phyloP scores from a whole-genome alignment of 2,113 vertebrate genomes.

The Anser brachyrhynchus region DNA sequence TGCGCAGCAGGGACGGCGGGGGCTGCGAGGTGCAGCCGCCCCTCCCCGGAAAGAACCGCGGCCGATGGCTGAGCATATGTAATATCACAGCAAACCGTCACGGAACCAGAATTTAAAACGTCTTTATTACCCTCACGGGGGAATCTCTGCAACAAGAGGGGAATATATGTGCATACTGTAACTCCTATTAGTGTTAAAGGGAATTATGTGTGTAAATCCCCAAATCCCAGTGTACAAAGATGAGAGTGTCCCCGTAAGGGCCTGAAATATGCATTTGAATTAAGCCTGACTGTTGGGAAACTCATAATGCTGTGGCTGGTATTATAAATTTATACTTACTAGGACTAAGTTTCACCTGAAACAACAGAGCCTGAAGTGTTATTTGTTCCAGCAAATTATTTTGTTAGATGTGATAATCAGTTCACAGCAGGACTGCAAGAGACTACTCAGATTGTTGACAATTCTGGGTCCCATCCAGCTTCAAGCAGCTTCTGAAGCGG shows the following conservation, averaged over 20 bases:
- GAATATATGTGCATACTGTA: constrained; percentile 27
- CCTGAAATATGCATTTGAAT: constrained; percentile 69
- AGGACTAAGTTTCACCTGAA: constrained; percentile 72
- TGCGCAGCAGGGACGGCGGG: neutral
- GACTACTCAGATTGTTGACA: constrained; percentile 59
- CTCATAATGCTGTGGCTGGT: constrained; percentile 37
- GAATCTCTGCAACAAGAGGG: constrained; percentile 23
- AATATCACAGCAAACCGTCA: neutral
- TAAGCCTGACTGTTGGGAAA: constrained; percentile 64
- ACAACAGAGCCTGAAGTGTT: constrained; percentile 73
- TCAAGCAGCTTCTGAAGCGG: constrained; percentile 55
- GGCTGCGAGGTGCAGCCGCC: neutral
- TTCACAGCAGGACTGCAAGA: constrained; percentile 62
- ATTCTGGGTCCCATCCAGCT: constrained; percentile 58
- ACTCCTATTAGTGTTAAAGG: constrained; percentile 70
- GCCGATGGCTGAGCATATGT: neutral
- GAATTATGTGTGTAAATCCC: constrained; percentile 74
- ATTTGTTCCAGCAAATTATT: constrained; percentile 75
- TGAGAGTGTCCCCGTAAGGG: constrained; percentile 52
- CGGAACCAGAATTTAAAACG: constrained; percentile 44
- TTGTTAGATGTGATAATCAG: constrained; percentile 69
- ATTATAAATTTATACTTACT: constrained; percentile 65
- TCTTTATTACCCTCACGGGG: constrained; percentile 54
- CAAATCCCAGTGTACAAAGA: constrained; percentile 37
- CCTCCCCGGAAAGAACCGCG: neutral